phyloP scores from a whole-genome alignment of 2,113 vertebrate genomes.

The Erythrolamprus reginae region DNA sequence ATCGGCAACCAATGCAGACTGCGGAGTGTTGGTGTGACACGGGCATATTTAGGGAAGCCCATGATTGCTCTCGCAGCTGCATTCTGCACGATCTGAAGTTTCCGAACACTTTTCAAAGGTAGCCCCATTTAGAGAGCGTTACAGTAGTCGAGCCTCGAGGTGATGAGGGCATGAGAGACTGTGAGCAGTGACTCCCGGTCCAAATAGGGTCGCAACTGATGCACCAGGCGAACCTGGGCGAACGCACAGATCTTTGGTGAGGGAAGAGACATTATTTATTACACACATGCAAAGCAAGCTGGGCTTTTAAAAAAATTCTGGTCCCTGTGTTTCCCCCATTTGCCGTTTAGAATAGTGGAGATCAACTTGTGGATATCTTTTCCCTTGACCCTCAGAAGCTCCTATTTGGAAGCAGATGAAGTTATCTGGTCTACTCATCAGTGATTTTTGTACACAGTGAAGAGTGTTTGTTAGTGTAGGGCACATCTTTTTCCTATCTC shows the following conservation, averaged over 20 bases:
- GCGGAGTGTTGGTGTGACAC: no score
- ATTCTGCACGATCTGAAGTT: no score
- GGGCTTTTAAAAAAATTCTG: background rate
- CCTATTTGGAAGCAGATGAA: background rate
- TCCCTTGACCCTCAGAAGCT: background rate
- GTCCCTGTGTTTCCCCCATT: background rate
- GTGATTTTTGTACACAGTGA: background rate
- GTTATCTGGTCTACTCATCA: background rate
- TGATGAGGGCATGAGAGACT: no score
- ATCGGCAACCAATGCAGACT: no score
- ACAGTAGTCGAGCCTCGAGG: no score
- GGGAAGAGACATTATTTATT: background rate
- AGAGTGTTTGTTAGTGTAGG: background rate
- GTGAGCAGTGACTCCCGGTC: no score
- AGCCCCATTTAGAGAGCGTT: no score
- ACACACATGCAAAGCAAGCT: background rate
- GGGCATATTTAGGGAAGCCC: no score
- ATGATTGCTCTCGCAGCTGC: no score
- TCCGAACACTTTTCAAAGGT: no score
- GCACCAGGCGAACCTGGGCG: no score
- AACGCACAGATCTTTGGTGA: background rate
- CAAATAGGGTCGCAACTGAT: no score
- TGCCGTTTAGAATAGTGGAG: background rate
- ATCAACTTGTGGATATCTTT: background rate
- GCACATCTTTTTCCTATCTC: background rate